Evolutionary conservation across 2,797 vertebrate species (phyloP).

Genomic region (Peromyscus eremicus): DNA sequence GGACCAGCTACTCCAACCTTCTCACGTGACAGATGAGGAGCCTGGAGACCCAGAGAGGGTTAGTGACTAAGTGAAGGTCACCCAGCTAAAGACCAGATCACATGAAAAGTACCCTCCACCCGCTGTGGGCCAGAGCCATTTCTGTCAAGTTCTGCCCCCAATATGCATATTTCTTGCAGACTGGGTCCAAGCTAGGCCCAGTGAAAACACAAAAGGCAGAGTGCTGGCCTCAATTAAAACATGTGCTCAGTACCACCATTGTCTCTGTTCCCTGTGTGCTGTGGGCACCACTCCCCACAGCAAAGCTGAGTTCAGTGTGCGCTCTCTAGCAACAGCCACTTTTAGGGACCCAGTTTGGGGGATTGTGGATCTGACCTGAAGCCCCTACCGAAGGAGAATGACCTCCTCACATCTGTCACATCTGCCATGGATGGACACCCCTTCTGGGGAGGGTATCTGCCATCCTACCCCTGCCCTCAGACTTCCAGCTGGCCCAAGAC

Average conservation of each 20-base stretch:
- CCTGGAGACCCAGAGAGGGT: background rate
- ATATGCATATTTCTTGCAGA: background rate
- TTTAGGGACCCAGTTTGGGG: background rate
- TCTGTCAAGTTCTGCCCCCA: background rate
- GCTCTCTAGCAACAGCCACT: background rate
- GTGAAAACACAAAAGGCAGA: background rate
- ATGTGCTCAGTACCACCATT: accelerated
- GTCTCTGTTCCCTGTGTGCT: background rate
- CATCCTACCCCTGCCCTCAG: background rate
- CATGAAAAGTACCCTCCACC: background rate
- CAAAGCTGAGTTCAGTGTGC: background rate
- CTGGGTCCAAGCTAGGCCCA: background rate
- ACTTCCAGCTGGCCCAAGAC: background rate
- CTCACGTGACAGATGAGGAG: slow-evolving; percentile 2
- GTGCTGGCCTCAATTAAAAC: background rate
- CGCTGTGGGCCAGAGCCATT: background rate
- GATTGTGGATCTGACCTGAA: background rate
- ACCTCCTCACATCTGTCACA: background rate
- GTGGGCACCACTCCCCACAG: accelerated
- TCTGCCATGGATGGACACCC: background rate
- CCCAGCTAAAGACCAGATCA: background rate
- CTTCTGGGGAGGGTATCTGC: background rate
- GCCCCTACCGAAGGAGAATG: background rate
- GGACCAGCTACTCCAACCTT: background rate
- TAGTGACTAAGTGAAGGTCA: slow-evolving; percentile 55